These are phyloP conservation scores for Pocillopora meandrina DNA, from an alignment of 92 coral and sea anemone genomes.

Conservation along the genomic window DNA sequence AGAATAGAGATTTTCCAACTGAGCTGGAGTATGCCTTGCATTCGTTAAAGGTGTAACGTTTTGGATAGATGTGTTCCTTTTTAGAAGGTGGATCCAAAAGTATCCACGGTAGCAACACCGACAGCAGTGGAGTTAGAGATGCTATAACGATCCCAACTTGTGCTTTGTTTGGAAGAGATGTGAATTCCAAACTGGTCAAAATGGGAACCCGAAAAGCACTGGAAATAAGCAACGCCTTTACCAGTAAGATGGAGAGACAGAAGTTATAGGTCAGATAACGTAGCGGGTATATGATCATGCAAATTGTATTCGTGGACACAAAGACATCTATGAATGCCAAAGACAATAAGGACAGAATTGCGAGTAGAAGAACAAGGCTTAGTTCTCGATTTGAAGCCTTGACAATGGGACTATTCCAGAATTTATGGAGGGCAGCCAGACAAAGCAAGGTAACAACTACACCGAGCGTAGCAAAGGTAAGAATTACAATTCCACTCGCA, in stretches of 20 bases:
- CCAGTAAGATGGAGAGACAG: not conserved
- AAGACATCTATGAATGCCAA: not conserved
- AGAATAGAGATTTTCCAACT: constrained; percentile 35
- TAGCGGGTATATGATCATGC: not conserved
- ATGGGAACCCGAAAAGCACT: not conserved
- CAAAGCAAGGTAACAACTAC: constrained; percentile 31
- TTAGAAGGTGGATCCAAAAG: constrained; percentile 48
- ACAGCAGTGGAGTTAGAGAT: not conserved
- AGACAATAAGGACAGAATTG: not conserved
- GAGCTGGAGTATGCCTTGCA: constrained; percentile 40
- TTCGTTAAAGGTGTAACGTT: constrained; percentile 43
- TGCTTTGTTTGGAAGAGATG: not conserved
- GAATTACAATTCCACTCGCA: constrained; percentile 43
- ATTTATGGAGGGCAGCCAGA: constrained; percentile 48
- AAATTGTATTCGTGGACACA: not conserved
- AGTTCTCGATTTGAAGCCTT: constrained; percentile 50
- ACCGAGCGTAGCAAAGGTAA: not conserved
- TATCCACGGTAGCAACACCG: constrained; percentile 44
- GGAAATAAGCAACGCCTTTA: not conserved
- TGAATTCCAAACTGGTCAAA: not conserved
- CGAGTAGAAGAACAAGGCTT: not conserved
- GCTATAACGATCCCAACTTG: not conserved
- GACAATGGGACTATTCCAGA: constrained; percentile 59
- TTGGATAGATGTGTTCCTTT: constrained; percentile 10
- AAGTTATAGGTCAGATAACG: not conserved